Percentiles rank a stretch among this genome's conserved stretches.
phyloP scores from a whole-genome alignment of 2,888 invertebrate species.

The Folsomia manolachei region DNA sequence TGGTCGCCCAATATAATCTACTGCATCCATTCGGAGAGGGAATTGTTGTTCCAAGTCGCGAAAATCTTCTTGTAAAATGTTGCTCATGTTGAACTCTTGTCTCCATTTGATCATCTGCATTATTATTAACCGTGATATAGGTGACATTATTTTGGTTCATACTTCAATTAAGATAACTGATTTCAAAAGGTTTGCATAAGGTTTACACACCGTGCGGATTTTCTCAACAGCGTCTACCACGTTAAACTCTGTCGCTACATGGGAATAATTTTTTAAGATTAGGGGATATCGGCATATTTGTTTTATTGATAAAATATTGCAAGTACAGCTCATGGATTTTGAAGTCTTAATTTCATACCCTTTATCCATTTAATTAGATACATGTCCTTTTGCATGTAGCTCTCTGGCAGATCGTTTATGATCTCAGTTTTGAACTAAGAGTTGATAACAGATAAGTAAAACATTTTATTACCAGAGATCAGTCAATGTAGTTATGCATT shows the following conservation, averaged over 20 bases:
- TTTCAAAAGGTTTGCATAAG: not conserved
- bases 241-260: not conserved
- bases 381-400: conserved; percentile 1
- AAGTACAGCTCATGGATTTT: too few species aligned
- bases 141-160: not conserved
- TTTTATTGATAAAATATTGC: too few species aligned
- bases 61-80: conserved; percentile 5
- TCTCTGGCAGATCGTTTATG: not conserved
- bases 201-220: not conserved
- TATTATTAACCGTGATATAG: too few species aligned
- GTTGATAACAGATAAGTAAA: too few species aligned
- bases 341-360: too few species aligned
- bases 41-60: not conserved
- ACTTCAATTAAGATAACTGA: not conserved
- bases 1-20: not conserved
- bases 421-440: not conserved
- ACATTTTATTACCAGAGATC: too few species aligned
- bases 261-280: not conserved
- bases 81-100: not conserved
- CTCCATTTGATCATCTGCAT: conserved; percentile 1
- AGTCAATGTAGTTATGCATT: too few species aligned
- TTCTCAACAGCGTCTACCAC: not conserved
- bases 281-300: too few species aligned
- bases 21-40: not conserved
- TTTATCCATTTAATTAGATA: not conserved